phyloP scores from a whole-genome alignment of 1,140 invertebrate genomes.

The Aricia agestis region DNA sequence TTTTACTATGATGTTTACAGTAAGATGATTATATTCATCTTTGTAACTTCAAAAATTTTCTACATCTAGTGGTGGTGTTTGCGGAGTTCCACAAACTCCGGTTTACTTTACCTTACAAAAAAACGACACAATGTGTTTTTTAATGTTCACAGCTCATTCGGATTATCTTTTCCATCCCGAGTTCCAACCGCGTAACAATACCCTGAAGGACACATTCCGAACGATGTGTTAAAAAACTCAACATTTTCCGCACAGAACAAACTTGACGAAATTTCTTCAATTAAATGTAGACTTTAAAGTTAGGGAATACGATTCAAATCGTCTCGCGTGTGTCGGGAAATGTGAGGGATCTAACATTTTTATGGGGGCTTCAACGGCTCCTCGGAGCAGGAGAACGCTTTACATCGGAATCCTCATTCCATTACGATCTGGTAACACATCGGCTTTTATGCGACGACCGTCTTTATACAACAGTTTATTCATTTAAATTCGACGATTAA shows the following conservation, averaged over 20 bases:
- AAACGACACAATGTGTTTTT: not conserved
- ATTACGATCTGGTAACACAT: slow-evolving; percentile 68
- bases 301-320: not conserved
- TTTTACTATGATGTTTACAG: no score
- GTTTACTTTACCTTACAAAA: no score
- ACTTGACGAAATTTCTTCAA: not conserved
- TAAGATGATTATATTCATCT: no score
- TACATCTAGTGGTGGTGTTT: no score
- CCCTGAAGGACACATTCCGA: not conserved
- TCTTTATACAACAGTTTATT: slow-evolving; percentile 55
- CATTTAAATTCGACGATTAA: slow-evolving; percentile 40
- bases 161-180: not conserved
- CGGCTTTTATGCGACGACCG: slow-evolving; percentile 63
- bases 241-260: not conserved
- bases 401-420: slow-evolving; percentile 72
- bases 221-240: slow-evolving; percentile 1
- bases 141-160: not conserved
- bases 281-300: not conserved
- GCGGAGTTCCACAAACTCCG: no score
- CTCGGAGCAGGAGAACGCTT: slow-evolving; percentile 59
- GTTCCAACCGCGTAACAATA: not conserved
- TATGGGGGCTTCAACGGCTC: slow-evolving; percentile 72
- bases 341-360: slow-evolving; percentile 73
- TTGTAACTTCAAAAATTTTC: no score
- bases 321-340: slow-evolving; percentile 42